These are phyloP conservation scores for Portevinia maculata DNA, from an alignment of 2,888 invertebrate genomes.

Conservation along the genomic window DNA sequence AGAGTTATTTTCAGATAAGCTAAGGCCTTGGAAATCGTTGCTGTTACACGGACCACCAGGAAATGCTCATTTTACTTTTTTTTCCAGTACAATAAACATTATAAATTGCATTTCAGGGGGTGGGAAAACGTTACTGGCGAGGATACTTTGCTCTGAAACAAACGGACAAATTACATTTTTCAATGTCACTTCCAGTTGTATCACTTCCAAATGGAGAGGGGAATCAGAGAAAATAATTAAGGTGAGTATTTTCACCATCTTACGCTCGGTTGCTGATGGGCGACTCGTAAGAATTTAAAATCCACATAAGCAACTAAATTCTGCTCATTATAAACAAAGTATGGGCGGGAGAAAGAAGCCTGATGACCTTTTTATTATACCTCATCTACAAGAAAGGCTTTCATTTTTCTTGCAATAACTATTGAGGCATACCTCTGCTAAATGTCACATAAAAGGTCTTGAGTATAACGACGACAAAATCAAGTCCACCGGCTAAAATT, in stretches of 20 bases:
- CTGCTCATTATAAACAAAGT: too few species aligned
- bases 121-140: constrained; percentile 95
- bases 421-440: too few species aligned
- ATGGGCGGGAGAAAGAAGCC: too few species aligned
- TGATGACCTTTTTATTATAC: too few species aligned
- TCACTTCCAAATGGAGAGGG: constrained; percentile 98
- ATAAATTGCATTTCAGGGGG: constrained; percentile 84
- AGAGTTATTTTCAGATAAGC: constrained; percentile 86
- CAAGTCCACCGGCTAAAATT: too few species aligned
- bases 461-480: too few species aligned
- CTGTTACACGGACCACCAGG: constrained; percentile 85
- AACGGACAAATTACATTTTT: constrained; percentile 89
- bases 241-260: constrained; percentile 81
- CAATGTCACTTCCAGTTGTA: constrained; percentile 93
- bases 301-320: too few species aligned
- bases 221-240: constrained; percentile 97
- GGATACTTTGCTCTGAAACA: constrained; percentile 93
- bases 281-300: too few species aligned
- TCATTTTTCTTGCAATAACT: too few species aligned
- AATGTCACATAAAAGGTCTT: too few species aligned
- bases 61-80: constrained; percentile 14
- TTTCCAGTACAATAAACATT: background rate
- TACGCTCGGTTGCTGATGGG: too few species aligned
- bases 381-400: too few species aligned
- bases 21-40: constrained; percentile 93